phyloP scores from a whole-genome alignment of 1,140 invertebrate species.

The Cyclargus thomasi region DNA sequence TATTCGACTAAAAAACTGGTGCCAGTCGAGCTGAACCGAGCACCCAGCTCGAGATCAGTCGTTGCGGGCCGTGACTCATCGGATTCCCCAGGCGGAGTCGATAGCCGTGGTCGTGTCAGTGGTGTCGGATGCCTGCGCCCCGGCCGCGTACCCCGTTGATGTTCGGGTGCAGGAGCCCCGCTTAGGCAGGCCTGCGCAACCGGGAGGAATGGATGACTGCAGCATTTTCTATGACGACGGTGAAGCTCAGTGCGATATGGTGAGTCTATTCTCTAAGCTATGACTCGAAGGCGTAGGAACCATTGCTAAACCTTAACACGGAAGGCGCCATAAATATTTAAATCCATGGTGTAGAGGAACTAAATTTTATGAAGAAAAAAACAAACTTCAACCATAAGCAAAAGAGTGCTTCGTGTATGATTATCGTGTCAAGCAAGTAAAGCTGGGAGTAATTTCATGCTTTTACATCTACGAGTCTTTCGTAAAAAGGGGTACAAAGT shows the following conservation, averaged over 20 bases:
- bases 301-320: slow-evolving; percentile 1
- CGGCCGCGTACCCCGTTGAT: slow-evolving; percentile 44
- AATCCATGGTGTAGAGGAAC: too few relatives aligned
- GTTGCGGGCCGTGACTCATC: slow-evolving; percentile 57
- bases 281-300: background rate
- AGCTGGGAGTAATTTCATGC: too few relatives aligned
- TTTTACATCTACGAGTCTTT: too few relatives aligned
- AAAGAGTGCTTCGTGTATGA: too few relatives aligned
- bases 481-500: too few relatives aligned
- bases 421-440: too few relatives aligned
- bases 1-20: slow-evolving; percentile 33
- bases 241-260: slow-evolving; percentile 69
- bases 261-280: slow-evolving; percentile 31
- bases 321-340: background rate
- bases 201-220: slow-evolving; percentile 64
- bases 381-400: too few relatives aligned
- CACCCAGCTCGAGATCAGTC: slow-evolving; percentile 24
- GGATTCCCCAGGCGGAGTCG: slow-evolving; percentile 51
- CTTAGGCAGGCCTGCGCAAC: slow-evolving; percentile 44
- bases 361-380: too few relatives aligned
- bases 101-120: slow-evolving; percentile 42
- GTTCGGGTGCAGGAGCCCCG: slow-evolving; percentile 45
- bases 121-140: slow-evolving; percentile 54
- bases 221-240: slow-evolving; percentile 68
- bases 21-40: slow-evolving; percentile 22